A percentile compares a stretch with the other conserved stretches of the same genome.
phyloP scores from a whole-genome alignment of 2,888 invertebrate species.

The Catocala fraxini region DNA sequence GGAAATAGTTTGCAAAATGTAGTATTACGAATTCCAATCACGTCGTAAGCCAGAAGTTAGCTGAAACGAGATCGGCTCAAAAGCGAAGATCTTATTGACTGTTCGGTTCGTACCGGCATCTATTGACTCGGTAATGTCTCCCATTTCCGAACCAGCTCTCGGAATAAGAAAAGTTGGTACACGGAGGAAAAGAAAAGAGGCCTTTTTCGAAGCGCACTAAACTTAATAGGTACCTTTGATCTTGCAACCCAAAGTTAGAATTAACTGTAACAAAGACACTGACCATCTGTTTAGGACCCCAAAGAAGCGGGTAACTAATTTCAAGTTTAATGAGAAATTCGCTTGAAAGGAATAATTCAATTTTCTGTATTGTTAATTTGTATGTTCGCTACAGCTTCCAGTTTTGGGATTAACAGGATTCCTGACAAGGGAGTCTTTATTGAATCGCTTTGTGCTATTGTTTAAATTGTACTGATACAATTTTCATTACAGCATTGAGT shows the following conservation, averaged over 20 bases:
- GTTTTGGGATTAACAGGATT: slow-evolving; percentile 55
- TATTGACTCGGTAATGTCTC: slow-evolving; percentile 85
- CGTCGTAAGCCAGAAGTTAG: slow-evolving; percentile 71
- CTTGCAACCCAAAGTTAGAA: slow-evolving; percentile 78
- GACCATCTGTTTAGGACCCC: slow-evolving; percentile 75
- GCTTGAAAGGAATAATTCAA: slow-evolving; percentile 76
- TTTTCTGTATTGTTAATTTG: slow-evolving; percentile 67
- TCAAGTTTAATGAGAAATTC: slow-evolving; percentile 81
- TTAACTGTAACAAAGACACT: slow-evolving; percentile 78
- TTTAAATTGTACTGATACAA: slow-evolving; percentile 43
- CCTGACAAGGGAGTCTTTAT: slow-evolving; percentile 60
- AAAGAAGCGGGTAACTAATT: slow-evolving; percentile 71
- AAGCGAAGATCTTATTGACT: slow-evolving; percentile 79
- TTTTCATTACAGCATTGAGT: slow-evolving; percentile 43
- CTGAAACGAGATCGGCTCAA: slow-evolving; percentile 73
- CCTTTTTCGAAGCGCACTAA: slow-evolving; percentile 75
- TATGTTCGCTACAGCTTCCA: slow-evolving; percentile 44
- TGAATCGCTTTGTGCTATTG: slow-evolving; percentile 43
- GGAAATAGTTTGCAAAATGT: slow-evolving; percentile 53
- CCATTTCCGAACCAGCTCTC: slow-evolving; percentile 83
- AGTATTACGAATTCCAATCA: slow-evolving; percentile 66
- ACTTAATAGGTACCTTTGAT: slow-evolving; percentile 81
- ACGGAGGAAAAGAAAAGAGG: slow-evolving; percentile 78
- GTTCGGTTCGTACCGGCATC: slow-evolving; percentile 75
- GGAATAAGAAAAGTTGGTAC: slow-evolving; percentile 83